Evolutionary conservation across 2,797 vertebrate species (phyloP).

Genomic region (Pseudochirops cupreus): DNA sequence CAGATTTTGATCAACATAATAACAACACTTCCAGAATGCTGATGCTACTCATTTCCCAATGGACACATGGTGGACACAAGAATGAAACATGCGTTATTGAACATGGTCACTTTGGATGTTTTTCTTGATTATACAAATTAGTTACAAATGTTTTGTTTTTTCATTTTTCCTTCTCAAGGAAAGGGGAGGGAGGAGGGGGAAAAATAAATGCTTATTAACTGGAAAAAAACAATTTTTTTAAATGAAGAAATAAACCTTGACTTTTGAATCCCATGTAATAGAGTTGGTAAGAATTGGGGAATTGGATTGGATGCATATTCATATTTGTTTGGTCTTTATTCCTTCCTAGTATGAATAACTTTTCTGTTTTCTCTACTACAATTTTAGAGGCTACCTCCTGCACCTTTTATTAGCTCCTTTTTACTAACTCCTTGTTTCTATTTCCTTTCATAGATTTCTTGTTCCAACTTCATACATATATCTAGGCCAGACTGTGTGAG

Average conservation of each 20-base stretch:
- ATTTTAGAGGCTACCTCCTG: not conserved
- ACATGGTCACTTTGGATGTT: too few species aligned
- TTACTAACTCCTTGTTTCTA: not conserved
- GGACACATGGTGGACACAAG: too few species aligned
- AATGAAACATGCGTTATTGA: too few species aligned
- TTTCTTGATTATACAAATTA: not conserved
- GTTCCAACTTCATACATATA: not conserved
- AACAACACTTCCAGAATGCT: too few species aligned
- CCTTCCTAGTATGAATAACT: not conserved
- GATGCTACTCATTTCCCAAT: too few species aligned
- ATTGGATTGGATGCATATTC: not conserved
- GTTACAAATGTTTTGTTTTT: too few species aligned
- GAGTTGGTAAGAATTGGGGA: not conserved
- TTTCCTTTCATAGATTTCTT: not conserved
- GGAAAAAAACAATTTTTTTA: not conserved
- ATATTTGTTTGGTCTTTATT: not conserved
- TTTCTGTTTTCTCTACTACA: not conserved
- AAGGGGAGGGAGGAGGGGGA: too few species aligned
- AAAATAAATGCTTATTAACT: not conserved
- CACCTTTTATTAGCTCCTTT: not conserved
- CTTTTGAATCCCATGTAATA: not conserved
- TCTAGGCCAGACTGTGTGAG: not conserved
- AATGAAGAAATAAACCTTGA: not conserved
- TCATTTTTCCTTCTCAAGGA: not conserved
- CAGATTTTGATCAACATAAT: too few species aligned